Evolutionary conservation across 92 coral and sea anemone species (phyloP).

Genomic region (Zoanthus gigantus): DNA sequence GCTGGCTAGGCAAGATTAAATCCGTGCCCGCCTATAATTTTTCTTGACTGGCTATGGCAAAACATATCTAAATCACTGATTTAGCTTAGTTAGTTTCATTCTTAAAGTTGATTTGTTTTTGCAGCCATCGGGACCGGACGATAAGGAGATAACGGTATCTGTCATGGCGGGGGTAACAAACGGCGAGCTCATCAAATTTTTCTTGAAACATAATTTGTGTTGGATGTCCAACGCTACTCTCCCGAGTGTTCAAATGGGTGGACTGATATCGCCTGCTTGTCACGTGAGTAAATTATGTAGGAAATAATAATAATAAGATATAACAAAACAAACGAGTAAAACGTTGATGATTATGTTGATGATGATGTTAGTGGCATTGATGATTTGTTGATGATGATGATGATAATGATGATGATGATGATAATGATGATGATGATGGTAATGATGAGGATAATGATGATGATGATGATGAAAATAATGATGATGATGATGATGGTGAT

Average conservation of each 20-base stretch:
- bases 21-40: too few relatives aligned
- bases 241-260: constrained; percentile 54
- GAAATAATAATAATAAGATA: not conserved
- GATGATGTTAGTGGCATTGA: not conserved
- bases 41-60: too few relatives aligned
- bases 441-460: not conserved
- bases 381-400: not conserved
- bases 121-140: not conserved
- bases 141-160: constrained; percentile 22
- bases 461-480: too few relatives aligned
- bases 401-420: not conserved
- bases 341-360: not conserved
- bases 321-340: not conserved
- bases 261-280: constrained; percentile 56
- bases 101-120: not conserved
- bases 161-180: constrained; percentile 36
- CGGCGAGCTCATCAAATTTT: constrained; percentile 38
- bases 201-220: constrained; percentile 30
- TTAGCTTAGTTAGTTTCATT: not conserved
- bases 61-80: not conserved
- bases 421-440: not conserved
- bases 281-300: constrained; percentile 36
- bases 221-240: constrained; percentile 56
- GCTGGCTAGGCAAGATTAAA: too few relatives aligned
- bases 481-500: too few relatives aligned